Conservation (phyloP, 2,888 invertebrate genomes). For the Vanessa cardui region DNA sequence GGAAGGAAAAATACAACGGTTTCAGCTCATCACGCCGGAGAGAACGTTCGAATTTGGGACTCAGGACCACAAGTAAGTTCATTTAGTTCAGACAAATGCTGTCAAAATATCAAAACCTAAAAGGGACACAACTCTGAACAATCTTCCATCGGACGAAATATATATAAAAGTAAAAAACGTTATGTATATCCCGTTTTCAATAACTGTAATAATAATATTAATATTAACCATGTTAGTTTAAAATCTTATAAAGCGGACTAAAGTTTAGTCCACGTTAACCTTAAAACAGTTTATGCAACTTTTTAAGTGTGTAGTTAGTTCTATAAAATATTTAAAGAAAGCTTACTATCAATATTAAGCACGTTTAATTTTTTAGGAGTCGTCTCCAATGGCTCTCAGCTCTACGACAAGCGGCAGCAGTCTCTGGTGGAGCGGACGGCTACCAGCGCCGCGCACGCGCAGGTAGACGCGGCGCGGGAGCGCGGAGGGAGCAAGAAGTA, state of each 20-base stretch:
- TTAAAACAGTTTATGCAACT: too few species aligned
- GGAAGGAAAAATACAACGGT: constrained; percentile 82
- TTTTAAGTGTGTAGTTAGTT: too few species aligned
- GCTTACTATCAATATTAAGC: not conserved
- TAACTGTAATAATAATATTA: too few species aligned
- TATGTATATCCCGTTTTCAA: too few species aligned
- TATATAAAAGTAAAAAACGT: too few species aligned
- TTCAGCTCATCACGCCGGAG: constrained; percentile 87
- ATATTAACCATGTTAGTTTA: too few species aligned
- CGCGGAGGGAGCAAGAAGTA: constrained; percentile 80
- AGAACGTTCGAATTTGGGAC: constrained; percentile 89
- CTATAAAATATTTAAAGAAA: not conserved
- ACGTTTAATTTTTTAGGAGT: constrained; percentile 68
- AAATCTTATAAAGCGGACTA: not conserved
- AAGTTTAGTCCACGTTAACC: too few species aligned
- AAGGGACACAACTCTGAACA: too few species aligned
- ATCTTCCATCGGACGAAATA: too few species aligned
- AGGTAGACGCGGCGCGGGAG: constrained; percentile 78
- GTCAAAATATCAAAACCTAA: too few species aligned
- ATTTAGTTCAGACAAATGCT: not conserved
- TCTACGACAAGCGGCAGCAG: constrained; percentile 86
- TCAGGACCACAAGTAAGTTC: constrained; percentile 86
- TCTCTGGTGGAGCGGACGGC: constrained; percentile 86
- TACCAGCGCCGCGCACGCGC: constrained; percentile 85
- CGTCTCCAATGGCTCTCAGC: constrained; percentile 91